Conservation (phyloP, 2,113 vertebrate genomes). For the Felis chaus region DNA sequence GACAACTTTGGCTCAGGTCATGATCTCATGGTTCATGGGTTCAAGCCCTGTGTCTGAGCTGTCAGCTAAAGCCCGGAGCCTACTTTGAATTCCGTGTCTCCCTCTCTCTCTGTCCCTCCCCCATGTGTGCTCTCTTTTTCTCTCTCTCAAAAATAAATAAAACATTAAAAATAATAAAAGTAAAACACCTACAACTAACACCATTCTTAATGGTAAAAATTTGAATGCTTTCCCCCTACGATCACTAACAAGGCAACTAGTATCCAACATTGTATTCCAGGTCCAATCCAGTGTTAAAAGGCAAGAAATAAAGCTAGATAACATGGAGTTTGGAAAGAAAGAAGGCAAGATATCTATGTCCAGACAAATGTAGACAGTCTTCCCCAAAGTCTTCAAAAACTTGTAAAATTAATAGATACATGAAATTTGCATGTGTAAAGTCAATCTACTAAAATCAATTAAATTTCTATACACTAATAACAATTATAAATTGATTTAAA, state of each 20-base stretch:
- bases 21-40: no score
- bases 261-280: background rate
- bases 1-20: no score
- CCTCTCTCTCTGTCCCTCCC: no score
- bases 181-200: background rate
- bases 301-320: background rate
- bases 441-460: background rate
- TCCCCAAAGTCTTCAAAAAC: background rate
- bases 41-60: no score
- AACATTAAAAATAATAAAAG: no score
- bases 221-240: background rate
- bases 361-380: background rate
- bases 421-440: background rate
- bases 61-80: no score
- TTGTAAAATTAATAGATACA: background rate
- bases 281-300: background rate
- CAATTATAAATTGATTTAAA: background rate
- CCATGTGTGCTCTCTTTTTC: no score
- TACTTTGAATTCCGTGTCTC: no score
- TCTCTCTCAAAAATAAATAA: no score
- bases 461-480: background rate
- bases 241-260: background rate
- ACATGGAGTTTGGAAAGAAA: background rate
- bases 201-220: background rate
- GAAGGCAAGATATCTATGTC: background rate